These are phyloP conservation scores for Stomatorhinus ivindoensis DNA, from an alignment of 2,113 vertebrate genomes.

Conservation along the genomic window DNA sequence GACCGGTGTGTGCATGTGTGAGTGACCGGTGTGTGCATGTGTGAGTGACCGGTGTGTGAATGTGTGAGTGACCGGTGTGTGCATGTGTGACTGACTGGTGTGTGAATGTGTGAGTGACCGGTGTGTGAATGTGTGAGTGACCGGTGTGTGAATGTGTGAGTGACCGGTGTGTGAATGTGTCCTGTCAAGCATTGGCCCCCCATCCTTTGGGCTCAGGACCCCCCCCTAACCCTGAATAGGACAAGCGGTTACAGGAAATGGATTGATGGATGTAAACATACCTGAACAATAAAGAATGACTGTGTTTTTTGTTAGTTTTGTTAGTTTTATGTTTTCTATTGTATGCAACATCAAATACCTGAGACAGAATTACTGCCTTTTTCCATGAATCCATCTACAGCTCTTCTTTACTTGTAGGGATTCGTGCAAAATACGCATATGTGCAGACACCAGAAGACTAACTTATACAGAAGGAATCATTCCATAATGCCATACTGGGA, in stretches of 20 bases:
- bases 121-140: background rate
- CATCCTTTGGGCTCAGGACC: background rate
- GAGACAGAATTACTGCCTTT: background rate
- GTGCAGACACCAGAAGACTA: background rate
- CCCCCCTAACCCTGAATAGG: background rate
- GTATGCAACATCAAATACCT: background rate
- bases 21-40: background rate
- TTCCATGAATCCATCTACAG: background rate
- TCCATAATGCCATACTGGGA: background rate
- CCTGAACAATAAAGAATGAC: background rate
- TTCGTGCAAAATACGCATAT: constrained; percentile 2
- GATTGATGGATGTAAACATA: background rate
- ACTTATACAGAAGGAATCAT: background rate
- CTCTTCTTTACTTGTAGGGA: background rate
- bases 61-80: background rate
- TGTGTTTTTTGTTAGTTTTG: background rate
- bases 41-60: background rate
- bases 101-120: background rate
- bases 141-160: background rate
- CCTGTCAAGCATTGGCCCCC: background rate
- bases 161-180: background rate
- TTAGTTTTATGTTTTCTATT: background rate
- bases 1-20: too few species aligned
- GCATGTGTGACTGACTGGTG: too few species aligned
- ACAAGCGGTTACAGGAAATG: background rate